Conservation (phyloP, 2,797 vertebrate species). For the Lateolabrax maculatus region DNA sequence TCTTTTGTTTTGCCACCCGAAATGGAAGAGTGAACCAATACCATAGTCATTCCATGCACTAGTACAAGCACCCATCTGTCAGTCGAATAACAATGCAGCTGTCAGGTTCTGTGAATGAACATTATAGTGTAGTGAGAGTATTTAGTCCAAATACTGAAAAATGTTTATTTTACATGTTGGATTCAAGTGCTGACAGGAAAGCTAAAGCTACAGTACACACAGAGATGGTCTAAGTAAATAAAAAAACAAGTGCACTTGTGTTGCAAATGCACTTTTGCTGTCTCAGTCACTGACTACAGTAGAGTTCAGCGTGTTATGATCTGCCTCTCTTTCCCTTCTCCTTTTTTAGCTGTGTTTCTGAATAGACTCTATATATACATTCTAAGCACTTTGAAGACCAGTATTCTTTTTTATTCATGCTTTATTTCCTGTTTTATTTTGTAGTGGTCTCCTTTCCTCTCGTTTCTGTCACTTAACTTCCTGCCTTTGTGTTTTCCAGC, state of each 20-base stretch:
- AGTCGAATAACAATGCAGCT: not conserved
- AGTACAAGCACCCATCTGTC: not conserved
- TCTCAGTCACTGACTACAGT: not conserved
- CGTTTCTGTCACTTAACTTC: no score
- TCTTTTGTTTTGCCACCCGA: not conserved
- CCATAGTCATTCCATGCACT: not conserved
- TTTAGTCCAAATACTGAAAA: not conserved
- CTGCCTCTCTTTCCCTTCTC: no score
- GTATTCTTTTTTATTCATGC: no score
- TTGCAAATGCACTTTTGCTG: constrained; percentile 8
- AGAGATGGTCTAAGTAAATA: constrained; percentile 1
- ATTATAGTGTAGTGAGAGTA: not conserved
- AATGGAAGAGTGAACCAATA: not conserved
- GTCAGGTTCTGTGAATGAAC: not conserved
- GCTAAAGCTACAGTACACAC: not conserved
- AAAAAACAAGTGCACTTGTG: no score
- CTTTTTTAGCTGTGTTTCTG: no score
- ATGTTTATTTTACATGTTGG: constrained; percentile 3
- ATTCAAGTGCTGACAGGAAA: constrained; percentile 20
- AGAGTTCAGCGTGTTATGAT: no score
- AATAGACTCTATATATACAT: no score
- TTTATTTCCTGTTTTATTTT: no score
- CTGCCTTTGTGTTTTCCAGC: no score
- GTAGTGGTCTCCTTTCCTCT: no score
- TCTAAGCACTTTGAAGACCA: no score